phyloP scores from a whole-genome alignment of 2,888 invertebrate genomes.

The Ophioninae sp. region DNA sequence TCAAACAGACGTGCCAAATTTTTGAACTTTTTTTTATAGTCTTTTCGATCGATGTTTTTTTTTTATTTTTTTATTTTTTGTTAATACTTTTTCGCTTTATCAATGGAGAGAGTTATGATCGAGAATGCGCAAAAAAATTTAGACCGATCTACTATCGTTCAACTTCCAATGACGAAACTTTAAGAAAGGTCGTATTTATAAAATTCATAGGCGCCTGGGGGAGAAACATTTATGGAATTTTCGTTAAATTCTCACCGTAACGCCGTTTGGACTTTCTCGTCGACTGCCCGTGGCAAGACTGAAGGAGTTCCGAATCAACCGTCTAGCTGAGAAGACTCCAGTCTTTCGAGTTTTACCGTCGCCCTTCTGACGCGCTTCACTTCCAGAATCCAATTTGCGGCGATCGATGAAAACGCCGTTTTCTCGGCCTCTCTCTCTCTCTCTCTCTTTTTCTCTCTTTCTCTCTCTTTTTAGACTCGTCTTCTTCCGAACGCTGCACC shows the following conservation, averaged over 20 bases:
- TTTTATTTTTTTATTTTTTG: too few relatives aligned
- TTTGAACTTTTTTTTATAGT: too few relatives aligned
- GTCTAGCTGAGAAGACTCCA: conserved; percentile 27
- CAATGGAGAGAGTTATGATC: too few relatives aligned
- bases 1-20: too few relatives aligned
- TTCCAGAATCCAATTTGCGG: conserved; percentile 71
- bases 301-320: conserved; percentile 34
- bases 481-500: conserved; percentile 4
- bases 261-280: conserved; percentile 16
- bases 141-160: too few relatives aligned
- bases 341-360: conserved; percentile 54
- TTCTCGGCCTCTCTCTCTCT: conserved; percentile 57
- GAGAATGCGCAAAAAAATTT: neutral
- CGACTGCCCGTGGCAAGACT: conserved; percentile 8
- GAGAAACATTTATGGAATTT: neutral
- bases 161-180: too few relatives aligned
- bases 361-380: conserved; percentile 64
- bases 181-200: too few relatives aligned
- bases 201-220: neutral
- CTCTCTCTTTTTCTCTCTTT: conserved; percentile 37
- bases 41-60: too few relatives aligned
- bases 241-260: conserved; percentile 48
- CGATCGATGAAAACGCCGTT: conserved; percentile 73
- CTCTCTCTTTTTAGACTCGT: conserved; percentile 39
- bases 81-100: too few relatives aligned